phyloP scores from a whole-genome alignment of 2,797 vertebrate genomes.

The Liparis tanakae region DNA sequence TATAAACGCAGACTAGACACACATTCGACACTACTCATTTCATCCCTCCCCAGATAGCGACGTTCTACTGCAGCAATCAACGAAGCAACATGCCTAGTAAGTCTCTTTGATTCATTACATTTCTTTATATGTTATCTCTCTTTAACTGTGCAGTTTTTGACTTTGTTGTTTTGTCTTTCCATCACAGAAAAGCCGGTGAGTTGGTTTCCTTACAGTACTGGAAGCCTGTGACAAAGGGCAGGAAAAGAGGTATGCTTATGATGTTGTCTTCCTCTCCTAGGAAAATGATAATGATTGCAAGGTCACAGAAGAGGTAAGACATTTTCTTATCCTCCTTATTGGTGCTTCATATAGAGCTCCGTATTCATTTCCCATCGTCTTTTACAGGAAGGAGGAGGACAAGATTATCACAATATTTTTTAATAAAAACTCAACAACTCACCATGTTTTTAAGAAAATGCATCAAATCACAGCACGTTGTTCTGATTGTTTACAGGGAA shows the following conservation, averaged over 20 bases:
- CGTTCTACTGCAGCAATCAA: background rate
- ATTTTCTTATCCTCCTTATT: background rate
- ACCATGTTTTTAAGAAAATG: background rate
- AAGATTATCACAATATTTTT: background rate
- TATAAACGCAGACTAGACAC: conserved; percentile 54
- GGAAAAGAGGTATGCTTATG: conserved; percentile 8
- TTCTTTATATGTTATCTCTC: background rate
- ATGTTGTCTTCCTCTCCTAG: background rate
- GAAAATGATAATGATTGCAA: no score
- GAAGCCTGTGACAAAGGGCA: background rate
- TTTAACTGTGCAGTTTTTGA: background rate
- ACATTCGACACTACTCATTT: background rate
- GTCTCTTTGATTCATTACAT: conserved; percentile 15
- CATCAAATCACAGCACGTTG: background rate
- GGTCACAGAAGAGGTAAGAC: background rate
- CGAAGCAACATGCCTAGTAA: conserved; percentile 62
- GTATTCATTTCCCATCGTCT: background rate
- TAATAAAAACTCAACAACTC: background rate
- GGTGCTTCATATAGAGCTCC: background rate
- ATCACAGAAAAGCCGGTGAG: background rate
- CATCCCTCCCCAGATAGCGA: background rate
- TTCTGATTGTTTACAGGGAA: background rate
- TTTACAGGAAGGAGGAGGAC: conserved; percentile 6
- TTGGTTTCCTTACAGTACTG: conserved; percentile 6
- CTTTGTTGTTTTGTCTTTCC: conserved; percentile 3